Evolutionary conservation across 1,140 invertebrate genomes (phyloP).

Genomic region (Zaprionus africanus): DNA sequence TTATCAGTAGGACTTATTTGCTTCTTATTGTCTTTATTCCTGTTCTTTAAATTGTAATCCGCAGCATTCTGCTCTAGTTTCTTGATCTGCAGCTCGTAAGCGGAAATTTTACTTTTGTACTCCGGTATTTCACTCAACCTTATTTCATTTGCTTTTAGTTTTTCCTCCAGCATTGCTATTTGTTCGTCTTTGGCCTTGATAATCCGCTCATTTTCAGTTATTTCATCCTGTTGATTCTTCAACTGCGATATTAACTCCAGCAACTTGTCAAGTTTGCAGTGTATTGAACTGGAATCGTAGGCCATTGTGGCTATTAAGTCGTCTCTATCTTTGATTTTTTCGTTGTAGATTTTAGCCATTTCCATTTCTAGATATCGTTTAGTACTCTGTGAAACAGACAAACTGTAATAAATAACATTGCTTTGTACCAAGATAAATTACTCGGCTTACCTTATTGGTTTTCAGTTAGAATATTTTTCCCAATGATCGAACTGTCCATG

Average conservation of each 20-base stretch:
- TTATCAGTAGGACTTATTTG: constrained; percentile 10
- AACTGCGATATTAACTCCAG: constrained; percentile 4
- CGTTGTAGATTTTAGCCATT: constrained; percentile 9
- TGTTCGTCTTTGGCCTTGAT: constrained; percentile 16
- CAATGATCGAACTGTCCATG: background rate
- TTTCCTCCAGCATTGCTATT: constrained; percentile 5
- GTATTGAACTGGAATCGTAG: constrained; percentile 5
- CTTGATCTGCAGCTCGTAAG: constrained; percentile 12
- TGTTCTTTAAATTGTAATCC: constrained; percentile 11
- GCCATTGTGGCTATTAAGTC: constrained; percentile 2
- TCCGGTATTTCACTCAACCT: constrained; percentile 13
- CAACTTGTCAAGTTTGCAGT: constrained; percentile 20
- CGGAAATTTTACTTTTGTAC: constrained; percentile 12
- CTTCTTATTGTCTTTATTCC: constrained; percentile 7
- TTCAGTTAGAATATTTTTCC: background rate
- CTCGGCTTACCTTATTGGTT: background rate
- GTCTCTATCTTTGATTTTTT: background rate
- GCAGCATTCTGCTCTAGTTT: constrained; percentile 12
- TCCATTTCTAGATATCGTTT: background rate
- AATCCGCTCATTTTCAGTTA: background rate
- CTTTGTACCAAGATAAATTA: background rate
- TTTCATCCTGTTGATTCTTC: constrained; percentile 17
- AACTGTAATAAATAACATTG: background rate
- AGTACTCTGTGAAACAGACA: background rate
- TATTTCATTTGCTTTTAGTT: constrained; percentile 16